Conservation (phyloP, 1,140 invertebrate species). For the Sipha flava region DNA sequence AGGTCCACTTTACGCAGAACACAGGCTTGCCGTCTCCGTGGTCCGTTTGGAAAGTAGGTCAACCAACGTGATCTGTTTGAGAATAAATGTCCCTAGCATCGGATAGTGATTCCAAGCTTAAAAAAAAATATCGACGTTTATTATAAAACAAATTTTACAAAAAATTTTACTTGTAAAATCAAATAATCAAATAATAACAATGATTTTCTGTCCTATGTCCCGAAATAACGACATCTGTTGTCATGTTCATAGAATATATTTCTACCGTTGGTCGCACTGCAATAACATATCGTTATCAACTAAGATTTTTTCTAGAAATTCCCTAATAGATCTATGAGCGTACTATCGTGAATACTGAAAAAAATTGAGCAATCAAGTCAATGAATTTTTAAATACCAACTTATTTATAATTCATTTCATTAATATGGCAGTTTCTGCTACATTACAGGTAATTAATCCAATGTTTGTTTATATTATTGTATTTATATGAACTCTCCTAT, state of each 20-base stretch:
- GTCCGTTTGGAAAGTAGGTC: constrained; percentile 4
- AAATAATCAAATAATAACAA: not conserved
- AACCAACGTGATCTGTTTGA: not conserved
- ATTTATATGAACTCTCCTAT: no score
- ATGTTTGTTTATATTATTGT: no score
- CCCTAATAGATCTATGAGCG: not conserved
- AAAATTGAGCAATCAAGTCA: not conserved
- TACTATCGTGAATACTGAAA: not conserved
- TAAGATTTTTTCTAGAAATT: not conserved
- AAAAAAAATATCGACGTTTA: not conserved
- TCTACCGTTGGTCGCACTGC: not conserved
- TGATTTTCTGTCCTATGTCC: not conserved
- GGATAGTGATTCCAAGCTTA: not conserved
- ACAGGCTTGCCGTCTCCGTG: not conserved
- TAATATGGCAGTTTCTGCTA: constrained; percentile 11
- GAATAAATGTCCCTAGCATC: not conserved
- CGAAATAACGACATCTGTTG: not conserved
- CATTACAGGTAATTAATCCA: not conserved
- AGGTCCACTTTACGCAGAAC: not conserved
- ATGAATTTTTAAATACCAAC: not conserved
- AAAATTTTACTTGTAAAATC: not conserved
- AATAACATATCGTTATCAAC: not conserved
- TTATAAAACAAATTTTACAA: not conserved
- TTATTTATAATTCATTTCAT: not conserved
- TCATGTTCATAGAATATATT: not conserved